Evolutionary conservation across 2,888 invertebrate genomes (phyloP).

Genomic region (Agrypnus murinus): DNA sequence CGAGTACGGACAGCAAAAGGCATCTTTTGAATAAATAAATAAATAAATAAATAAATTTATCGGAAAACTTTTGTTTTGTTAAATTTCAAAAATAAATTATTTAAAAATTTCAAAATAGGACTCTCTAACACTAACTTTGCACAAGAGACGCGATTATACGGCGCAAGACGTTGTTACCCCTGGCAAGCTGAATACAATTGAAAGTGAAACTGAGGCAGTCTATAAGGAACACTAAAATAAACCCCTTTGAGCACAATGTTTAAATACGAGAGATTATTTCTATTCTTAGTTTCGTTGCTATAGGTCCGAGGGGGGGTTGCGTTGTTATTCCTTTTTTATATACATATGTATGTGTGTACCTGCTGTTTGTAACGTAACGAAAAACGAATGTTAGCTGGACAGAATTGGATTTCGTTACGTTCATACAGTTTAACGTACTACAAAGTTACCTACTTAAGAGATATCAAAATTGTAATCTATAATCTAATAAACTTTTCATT

Average conservation of each 20-base stretch:
- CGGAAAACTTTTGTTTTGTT: no score
- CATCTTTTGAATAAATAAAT: conserved; percentile 58
- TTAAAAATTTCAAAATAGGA: no score
- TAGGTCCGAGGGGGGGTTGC: not conserved
- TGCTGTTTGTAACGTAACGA: not conserved
- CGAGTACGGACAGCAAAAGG: conserved; percentile 63
- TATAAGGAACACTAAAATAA: no score
- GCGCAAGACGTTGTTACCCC: no score
- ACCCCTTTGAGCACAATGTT: not conserved
- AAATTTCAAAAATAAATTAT: no score
- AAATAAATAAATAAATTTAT: conserved; percentile 7
- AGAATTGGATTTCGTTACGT: not conserved
- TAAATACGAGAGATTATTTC: not conserved
- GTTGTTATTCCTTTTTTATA: not conserved
- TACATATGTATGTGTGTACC: no score
- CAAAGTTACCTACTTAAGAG: no score
- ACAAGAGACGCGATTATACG: no score
- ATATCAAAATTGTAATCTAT: no score
- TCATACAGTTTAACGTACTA: no score
- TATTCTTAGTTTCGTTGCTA: conserved; percentile 21
- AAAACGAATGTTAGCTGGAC: conserved; percentile 5
- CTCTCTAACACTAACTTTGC: no score
- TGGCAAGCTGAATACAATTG: not conserved
- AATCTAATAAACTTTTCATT: no score
- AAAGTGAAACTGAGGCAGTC: conserved; percentile 4